These are phyloP conservation scores for zebrafish (Danio rerio) DNA, from an alignment of 2,113 vertebrate species.

Conservation along the genomic window DNA sequence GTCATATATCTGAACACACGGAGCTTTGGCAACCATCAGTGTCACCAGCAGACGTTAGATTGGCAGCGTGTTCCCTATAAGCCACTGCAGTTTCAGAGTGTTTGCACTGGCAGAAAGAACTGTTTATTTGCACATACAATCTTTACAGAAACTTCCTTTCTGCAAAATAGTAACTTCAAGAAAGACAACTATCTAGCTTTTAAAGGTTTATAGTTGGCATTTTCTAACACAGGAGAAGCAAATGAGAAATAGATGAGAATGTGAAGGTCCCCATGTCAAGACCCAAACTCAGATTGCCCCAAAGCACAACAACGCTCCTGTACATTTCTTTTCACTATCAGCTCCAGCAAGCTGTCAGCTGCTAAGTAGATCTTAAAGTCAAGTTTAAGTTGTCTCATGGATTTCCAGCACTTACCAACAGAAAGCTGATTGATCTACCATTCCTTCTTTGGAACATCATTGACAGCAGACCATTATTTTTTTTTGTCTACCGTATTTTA, in stretches of 20 bases:
- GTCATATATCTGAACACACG: slow-evolving; percentile 15
- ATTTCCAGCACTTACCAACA: not conserved
- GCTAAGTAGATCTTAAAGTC: too few species aligned
- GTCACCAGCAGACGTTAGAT: slow-evolving; percentile 11
- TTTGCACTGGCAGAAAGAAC: not conserved
- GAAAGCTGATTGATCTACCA: not conserved
- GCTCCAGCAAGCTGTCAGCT: too few species aligned
- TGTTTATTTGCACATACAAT: not conserved
- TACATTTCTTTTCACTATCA: too few species aligned
- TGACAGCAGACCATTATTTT: not conserved
- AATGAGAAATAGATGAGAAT: too few species aligned
- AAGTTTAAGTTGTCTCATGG: not conserved
- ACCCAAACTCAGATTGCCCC: too few species aligned
- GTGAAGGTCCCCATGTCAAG: too few species aligned
- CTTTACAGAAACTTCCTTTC: not conserved
- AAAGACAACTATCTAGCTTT: too few species aligned
- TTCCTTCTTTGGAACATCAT: not conserved
- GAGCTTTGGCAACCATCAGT: not conserved
- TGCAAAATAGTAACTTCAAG: not conserved
- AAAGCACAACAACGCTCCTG: too few species aligned
- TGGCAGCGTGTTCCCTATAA: slow-evolving; percentile 17
- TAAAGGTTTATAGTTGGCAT: too few species aligned
- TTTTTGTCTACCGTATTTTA: not conserved
- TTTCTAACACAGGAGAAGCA: too few species aligned
- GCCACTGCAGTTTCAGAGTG: not conserved